These are phyloP conservation scores for Ctenopoma multispine DNA, from an alignment of 2,797 vertebrate genomes.

Conservation along the genomic window DNA sequence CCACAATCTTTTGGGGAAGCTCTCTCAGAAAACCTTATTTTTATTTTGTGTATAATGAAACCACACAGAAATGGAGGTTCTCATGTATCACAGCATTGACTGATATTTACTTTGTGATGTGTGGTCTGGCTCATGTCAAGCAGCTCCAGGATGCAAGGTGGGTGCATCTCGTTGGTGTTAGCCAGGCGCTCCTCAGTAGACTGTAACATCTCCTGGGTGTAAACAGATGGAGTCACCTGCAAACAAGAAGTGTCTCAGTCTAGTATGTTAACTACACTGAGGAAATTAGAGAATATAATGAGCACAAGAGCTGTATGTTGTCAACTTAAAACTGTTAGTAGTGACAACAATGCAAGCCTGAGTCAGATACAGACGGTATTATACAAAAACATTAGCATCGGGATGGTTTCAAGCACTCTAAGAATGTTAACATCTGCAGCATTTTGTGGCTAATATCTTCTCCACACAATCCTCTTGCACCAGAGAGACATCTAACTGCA, in stretches of 20 bases:
- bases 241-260: conserved; percentile 60
- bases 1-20: background rate
- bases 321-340: conserved; percentile 22
- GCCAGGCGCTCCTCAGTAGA: conserved; percentile 85
- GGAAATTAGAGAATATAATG: conserved; percentile 13
- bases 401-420: conserved; percentile 12
- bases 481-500: conserved; percentile 60
- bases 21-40: background rate
- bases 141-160: conserved; percentile 84
- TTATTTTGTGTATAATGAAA: background rate
- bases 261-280: conserved; percentile 2
- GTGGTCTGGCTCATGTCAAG: conserved; percentile 83
- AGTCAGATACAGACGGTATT: conserved; percentile 6
- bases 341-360: background rate
- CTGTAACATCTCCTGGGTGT: conserved; percentile 88
- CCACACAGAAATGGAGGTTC: background rate
- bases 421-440: conserved; percentile 15
- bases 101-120: conserved; percentile 86
- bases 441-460: conserved; percentile 27
- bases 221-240: conserved; percentile 89
- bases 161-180: conserved; percentile 74
- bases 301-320: conserved; percentile 17
- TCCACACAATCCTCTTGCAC: conserved; percentile 30
- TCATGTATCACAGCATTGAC: background rate
- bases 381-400: conserved; percentile 5